Evolutionary conservation across 2,888 invertebrate genomes (phyloP).

Genomic region (Morpho helenor): DNA sequence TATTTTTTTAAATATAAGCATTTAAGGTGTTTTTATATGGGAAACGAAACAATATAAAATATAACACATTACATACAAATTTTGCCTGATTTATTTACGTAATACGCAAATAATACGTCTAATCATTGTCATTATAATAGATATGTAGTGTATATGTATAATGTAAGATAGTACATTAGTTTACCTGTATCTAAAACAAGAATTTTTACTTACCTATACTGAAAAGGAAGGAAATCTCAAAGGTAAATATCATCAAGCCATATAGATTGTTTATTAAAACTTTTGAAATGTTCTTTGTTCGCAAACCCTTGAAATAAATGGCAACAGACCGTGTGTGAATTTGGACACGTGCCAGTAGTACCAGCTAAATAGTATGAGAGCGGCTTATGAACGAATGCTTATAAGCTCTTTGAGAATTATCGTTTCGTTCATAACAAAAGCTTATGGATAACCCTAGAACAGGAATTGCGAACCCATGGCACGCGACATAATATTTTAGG

Average conservation of each 20-base stretch:
- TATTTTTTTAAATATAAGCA: too few species aligned
- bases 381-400: slow-evolving; percentile 22
- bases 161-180: too few species aligned
- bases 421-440: slow-evolving; percentile 27
- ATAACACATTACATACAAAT: too few species aligned
- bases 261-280: slow-evolving; percentile 27
- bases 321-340: slow-evolving; percentile 45
- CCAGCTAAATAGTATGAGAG: slow-evolving; percentile 17
- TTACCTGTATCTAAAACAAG: slow-evolving; percentile 10
- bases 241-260: background rate
- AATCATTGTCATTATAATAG: too few species aligned
- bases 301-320: slow-evolving; percentile 39
- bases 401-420: slow-evolving; percentile 31
- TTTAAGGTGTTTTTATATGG: too few species aligned
- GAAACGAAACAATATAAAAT: too few species aligned
- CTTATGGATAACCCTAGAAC: slow-evolving; percentile 8
- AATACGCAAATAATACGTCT: too few species aligned
- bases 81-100: too few species aligned
- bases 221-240: background rate
- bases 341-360: slow-evolving; percentile 40
- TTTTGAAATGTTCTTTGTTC: slow-evolving; percentile 45
- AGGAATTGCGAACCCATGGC: too few species aligned
- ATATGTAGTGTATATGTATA: too few species aligned
- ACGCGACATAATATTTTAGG: too few species aligned
- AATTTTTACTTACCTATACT: slow-evolving; percentile 2